Evolutionary conservation across 2,888 invertebrate genomes (phyloP).

Genomic region (Drosophila robusta): DNA sequence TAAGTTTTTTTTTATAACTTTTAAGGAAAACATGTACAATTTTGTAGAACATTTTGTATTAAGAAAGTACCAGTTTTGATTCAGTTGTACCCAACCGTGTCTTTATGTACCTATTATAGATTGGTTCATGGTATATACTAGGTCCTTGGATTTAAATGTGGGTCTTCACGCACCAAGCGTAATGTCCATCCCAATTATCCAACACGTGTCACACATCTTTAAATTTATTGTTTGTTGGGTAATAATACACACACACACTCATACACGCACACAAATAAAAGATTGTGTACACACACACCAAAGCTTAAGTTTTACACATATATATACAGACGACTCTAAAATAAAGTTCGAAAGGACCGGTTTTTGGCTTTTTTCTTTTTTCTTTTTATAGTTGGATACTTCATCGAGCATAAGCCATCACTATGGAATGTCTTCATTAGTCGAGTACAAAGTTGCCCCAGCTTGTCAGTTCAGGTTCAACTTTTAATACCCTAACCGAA

Average conservation of each 20-base stretch:
- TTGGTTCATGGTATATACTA: too few relatives aligned
- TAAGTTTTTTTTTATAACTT: too few relatives aligned
- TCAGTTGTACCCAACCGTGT: too few relatives aligned
- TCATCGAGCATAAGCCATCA: slow-evolving; percentile 41
- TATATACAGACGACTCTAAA: not conserved
- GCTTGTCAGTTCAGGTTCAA: slow-evolving; percentile 7
- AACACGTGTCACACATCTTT: not conserved
- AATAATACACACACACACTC: not conserved
- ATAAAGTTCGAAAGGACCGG: slow-evolving; percentile 39
- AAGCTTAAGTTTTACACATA: not conserved
- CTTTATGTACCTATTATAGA: too few relatives aligned
- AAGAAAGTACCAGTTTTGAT: too few relatives aligned
- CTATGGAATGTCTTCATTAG: slow-evolving; percentile 62
- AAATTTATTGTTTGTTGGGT: slow-evolving; percentile 3
- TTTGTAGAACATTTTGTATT: too few relatives aligned
- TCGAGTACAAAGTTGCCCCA: slow-evolving; percentile 25
- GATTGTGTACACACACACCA: not conserved
- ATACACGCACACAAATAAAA: not conserved
- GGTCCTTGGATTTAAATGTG: too few relatives aligned
- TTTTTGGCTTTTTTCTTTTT: slow-evolving; percentile 9
- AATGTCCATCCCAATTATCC: not conserved
- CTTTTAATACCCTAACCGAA: slow-evolving; percentile 27
- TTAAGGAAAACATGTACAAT: too few relatives aligned
- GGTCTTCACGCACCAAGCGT: not conserved
- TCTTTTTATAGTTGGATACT: slow-evolving; percentile 30